phyloP scores from a whole-genome alignment of 2,888 invertebrate species.

The Adineta ricciae region DNA sequence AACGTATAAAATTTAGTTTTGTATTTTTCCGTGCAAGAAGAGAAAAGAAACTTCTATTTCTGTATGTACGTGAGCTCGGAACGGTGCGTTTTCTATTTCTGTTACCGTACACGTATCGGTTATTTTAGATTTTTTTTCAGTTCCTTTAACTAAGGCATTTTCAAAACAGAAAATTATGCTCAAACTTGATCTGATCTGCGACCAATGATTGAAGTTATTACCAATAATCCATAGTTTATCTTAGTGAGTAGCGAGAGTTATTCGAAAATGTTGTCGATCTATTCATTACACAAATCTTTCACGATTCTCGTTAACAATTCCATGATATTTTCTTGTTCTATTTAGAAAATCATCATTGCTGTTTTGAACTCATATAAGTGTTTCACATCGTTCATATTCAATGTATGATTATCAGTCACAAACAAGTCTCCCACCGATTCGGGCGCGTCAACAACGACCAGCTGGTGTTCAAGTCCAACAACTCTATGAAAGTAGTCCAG shows the following conservation, averaged over 20 bases:
- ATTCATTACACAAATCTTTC: no score
- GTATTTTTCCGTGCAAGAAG: neutral
- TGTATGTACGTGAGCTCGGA: neutral
- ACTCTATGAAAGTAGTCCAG: conserved; percentile 26
- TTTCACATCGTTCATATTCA: neutral
- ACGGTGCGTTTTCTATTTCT: neutral
- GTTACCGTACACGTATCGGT: neutral
- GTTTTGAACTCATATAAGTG: neutral
- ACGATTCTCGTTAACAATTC: neutral
- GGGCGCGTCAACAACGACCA: conserved; percentile 11
- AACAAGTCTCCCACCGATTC: conserved; percentile 16
- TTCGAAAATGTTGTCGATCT: neutral
- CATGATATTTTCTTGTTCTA: neutral
- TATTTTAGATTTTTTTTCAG: neutral
- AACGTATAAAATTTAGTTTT: neutral
- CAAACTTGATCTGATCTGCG: neutral
- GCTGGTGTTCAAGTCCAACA: conserved; percentile 33
- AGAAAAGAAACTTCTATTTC: neutral
- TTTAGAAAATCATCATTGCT: neutral
- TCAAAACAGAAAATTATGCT: no score
- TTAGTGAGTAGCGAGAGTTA: neutral
- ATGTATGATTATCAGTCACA: conserved; percentile 21
- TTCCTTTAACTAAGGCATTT: neutral
- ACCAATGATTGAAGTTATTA: neutral
- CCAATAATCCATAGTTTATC: neutral